phyloP scores from a whole-genome alignment of 1,140 invertebrate genomes.

The Drosophila repleta region DNA sequence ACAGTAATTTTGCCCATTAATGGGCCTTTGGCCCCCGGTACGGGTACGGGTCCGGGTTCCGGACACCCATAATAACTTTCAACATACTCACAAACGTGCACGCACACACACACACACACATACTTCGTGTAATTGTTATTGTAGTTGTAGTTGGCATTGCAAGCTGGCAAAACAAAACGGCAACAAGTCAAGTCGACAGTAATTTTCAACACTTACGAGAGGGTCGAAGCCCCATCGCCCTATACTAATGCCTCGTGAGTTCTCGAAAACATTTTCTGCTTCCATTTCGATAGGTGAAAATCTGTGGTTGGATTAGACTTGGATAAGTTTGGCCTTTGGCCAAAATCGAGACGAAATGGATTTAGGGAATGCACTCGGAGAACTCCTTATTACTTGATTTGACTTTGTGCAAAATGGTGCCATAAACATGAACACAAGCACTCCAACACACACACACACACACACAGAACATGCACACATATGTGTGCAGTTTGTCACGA shows the following conservation, averaged over 20 bases:
- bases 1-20: constrained; percentile 82
- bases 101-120: constrained; percentile 13
- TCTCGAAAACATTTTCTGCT: constrained; percentile 51
- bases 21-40: constrained; percentile 51
- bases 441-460: constrained; percentile 26
- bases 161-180: constrained; percentile 68
- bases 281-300: neutral
- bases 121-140: constrained; percentile 49
- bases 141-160: constrained; percentile 44
- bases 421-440: constrained; percentile 68
- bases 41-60: constrained; percentile 26
- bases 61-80: constrained; percentile 58
- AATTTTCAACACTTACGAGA: constrained; percentile 80
- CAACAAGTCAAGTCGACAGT: constrained; percentile 82
- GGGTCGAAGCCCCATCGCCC: constrained; percentile 46
- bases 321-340: too few relatives aligned
- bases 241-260: constrained; percentile 42
- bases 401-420: constrained; percentile 74
- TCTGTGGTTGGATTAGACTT: too few relatives aligned
- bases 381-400: constrained; percentile 49
- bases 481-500: constrained; percentile 81
- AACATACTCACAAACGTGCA: constrained; percentile 35
- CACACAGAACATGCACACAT: constrained; percentile 46
- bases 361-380: constrained; percentile 46
- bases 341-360: constrained; percentile 22